A percentile compares a stretch with the other conserved stretches of the same genome.
Conservation (phyloP, 2,113 vertebrate species). For the Indri indri region DNA sequence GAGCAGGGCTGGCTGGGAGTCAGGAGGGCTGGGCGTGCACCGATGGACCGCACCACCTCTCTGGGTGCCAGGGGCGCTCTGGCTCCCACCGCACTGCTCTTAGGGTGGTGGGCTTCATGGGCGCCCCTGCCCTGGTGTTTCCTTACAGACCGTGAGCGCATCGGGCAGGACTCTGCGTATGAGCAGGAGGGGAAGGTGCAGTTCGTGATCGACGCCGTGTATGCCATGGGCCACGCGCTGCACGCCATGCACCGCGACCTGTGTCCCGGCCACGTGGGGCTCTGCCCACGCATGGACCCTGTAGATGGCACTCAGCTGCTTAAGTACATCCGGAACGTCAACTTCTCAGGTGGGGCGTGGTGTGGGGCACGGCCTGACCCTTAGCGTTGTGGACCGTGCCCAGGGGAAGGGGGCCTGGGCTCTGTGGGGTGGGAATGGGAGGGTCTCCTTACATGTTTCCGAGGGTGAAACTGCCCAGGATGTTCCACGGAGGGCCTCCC, state of each 20-base stretch:
- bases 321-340: slow-evolving; percentile 95
- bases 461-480: background rate
- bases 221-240: slow-evolving; percentile 95
- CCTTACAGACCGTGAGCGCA: slow-evolving; percentile 92
- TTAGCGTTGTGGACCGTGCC: background rate
- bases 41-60: background rate
- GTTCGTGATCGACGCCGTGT: slow-evolving; percentile 96
- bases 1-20: background rate
- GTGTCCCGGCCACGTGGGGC: slow-evolving; percentile 92
- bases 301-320: slow-evolving; percentile 94
- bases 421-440: background rate
- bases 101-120: background rate
- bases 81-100: background rate
- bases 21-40: background rate
- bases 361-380: background rate
- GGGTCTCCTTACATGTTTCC: background rate
- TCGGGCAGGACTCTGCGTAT: slow-evolving; percentile 93
- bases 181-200: slow-evolving; percentile 98
- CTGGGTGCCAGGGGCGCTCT: background rate
- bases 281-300: slow-evolving; percentile 93
- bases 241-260: slow-evolving; percentile 96
- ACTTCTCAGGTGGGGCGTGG: slow-evolving; percentile 91
- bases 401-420: background rate
- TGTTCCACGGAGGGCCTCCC: background rate
- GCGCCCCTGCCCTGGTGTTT: accelerated